Evolutionary conservation across 2,113 vertebrate species (phyloP).

Genomic region (Corythornis cristatus): DNA sequence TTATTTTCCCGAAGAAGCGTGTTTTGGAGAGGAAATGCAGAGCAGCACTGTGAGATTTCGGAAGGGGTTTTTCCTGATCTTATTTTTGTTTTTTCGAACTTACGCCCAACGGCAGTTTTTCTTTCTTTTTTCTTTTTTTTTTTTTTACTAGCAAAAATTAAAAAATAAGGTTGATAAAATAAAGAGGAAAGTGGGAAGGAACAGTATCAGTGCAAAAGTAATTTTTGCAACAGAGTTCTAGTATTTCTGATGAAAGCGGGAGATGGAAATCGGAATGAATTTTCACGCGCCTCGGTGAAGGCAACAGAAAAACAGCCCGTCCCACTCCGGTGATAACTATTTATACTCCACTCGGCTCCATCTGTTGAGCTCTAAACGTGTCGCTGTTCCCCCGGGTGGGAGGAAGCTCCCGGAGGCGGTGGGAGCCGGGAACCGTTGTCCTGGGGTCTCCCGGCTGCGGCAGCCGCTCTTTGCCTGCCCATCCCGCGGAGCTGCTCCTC

Average conservation of each 20-base stretch:
- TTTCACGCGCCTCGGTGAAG: neutral
- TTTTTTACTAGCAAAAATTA: neutral
- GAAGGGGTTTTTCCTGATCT: fast-evolving
- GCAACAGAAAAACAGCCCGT: neutral
- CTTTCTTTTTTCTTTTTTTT: neutral
- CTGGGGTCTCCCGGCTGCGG: neutral
- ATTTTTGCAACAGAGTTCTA: neutral
- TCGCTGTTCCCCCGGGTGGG: neutral
- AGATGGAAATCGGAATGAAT: neutral
- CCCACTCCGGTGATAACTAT: neutral
- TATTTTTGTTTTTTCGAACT: neutral
- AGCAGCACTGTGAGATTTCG: neutral
- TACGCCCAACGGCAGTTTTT: neutral
- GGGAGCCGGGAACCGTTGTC: neutral
- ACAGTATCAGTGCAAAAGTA: neutral
- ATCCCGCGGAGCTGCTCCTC: neutral
- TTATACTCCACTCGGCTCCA: neutral
- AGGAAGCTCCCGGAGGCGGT: neutral
- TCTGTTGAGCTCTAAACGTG: neutral
- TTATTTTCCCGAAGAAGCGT: neutral
- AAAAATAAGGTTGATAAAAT: neutral
- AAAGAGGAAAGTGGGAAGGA: neutral
- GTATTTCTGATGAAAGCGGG: neutral
- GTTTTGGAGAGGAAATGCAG: neutral
- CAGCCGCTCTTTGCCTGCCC: neutral